phyloP scores from a whole-genome alignment of 2,888 invertebrate species.

The Miltochrista miniata region DNA sequence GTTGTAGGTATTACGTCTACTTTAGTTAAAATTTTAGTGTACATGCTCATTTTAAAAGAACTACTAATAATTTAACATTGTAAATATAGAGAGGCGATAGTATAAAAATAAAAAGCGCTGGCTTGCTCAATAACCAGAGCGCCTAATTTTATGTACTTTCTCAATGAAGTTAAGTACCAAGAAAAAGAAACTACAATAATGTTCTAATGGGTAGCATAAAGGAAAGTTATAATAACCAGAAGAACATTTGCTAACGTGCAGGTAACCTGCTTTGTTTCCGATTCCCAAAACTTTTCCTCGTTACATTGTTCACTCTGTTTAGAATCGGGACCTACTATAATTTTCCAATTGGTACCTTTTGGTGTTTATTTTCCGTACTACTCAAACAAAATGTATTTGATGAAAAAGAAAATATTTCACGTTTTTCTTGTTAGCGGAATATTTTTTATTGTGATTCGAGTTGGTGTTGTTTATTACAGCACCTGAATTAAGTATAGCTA shows the following conservation, averaged over 20 bases:
- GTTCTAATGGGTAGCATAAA: constrained; percentile 51
- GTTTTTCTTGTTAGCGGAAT: constrained; percentile 29
- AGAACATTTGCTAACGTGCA: constrained; percentile 57
- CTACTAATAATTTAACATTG: too few relatives aligned
- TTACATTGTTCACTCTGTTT: constrained; percentile 58
- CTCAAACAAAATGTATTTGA: constrained; percentile 48
- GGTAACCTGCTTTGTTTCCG: constrained; percentile 66
- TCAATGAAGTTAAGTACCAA: constrained; percentile 24
- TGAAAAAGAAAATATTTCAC: too few relatives aligned
- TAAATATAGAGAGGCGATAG: too few relatives aligned
- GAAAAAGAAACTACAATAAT: constrained; percentile 48
- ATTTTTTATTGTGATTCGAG: constrained; percentile 30
- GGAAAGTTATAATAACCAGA: constrained; percentile 56
- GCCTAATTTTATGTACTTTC: constrained; percentile 34
- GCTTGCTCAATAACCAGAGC: too few relatives aligned
- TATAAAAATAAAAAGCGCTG: too few relatives aligned
- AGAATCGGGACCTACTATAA: constrained; percentile 50
- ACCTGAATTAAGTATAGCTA: constrained; percentile 52
- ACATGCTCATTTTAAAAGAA: too few relatives aligned
- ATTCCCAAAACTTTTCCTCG: constrained; percentile 60
- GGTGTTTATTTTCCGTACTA: constrained; percentile 48
- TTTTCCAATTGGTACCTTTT: constrained; percentile 55
- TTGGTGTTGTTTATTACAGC: constrained; percentile 34
- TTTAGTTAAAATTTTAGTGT: background rate
- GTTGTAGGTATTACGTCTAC: constrained; percentile 6